Percentiles rank a stretch among this genome's conserved stretches.
Evolutionary conservation across 92 coral and sea anemone genomes (phyloP).

Genomic region (Bergia sp.): DNA sequence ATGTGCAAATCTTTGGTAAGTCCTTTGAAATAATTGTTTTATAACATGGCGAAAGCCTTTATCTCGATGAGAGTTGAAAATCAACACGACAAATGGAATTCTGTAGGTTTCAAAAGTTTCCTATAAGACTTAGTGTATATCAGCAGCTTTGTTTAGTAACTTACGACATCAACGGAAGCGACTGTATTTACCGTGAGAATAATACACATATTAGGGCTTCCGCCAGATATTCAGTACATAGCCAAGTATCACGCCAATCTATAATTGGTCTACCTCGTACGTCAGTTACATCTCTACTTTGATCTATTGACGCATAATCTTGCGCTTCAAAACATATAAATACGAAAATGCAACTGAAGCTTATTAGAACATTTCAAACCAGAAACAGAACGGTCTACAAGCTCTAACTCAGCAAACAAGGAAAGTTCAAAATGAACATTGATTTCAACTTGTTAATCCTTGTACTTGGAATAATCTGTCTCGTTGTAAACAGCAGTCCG

Average conservation of each 20-base stretch:
- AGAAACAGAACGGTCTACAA: background rate
- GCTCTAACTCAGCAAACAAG: background rate
- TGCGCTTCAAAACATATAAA: background rate
- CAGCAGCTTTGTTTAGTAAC: background rate
- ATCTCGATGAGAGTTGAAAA: no score
- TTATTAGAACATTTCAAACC: background rate
- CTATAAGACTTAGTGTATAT: background rate
- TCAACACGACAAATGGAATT: background rate
- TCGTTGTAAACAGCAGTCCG: background rate
- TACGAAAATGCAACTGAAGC: background rate
- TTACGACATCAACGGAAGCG: background rate
- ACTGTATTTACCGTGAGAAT: background rate
- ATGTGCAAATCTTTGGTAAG: background rate
- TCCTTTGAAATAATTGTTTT: background rate
- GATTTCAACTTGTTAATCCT: background rate
- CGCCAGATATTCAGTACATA: background rate
- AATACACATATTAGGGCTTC: background rate
- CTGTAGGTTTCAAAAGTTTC: background rate
- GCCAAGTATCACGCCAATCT: background rate
- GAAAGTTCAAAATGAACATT: background rate
- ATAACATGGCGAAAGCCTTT: no score
- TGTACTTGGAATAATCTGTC: background rate
- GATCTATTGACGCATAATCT: background rate
- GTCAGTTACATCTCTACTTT: background rate
- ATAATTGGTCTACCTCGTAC: background rate